Evolutionary conservation across 2,797 vertebrate genomes (phyloP).

Genomic region (Sardinella longiceps): DNA sequence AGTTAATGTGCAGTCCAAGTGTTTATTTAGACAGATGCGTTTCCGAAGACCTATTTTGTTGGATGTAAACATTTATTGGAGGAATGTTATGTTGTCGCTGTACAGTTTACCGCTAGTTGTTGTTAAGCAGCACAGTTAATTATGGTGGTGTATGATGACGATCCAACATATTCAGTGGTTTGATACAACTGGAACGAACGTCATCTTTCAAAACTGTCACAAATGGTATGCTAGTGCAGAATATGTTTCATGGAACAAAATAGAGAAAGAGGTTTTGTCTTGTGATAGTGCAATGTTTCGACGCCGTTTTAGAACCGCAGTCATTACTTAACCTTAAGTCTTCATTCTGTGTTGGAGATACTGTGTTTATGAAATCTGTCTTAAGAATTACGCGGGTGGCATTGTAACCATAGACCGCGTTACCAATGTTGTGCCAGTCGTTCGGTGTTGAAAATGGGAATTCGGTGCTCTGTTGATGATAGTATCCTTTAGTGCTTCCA

Average conservation of each 20-base stretch:
- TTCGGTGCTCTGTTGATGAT: neutral
- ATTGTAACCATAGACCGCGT: neutral
- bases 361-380: neutral
- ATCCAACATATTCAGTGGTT: neutral
- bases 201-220: neutral
- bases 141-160: neutral
- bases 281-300: neutral
- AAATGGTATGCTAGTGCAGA: neutral
- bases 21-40: neutral
- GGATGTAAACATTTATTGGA: slow-evolving; percentile 38
- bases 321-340: neutral
- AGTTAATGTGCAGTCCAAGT: neutral
- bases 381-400: neutral
- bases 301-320: neutral
- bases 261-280: neutral
- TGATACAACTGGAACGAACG: neutral
- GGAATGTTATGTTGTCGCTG: neutral
- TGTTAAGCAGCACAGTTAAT: neutral
- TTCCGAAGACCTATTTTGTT: slow-evolving; percentile 37
- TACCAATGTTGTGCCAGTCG: neutral
- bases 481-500: neutral
- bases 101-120: neutral
- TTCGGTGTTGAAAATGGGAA: neutral
- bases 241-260: neutral
- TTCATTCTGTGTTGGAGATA: neutral